Conservation (phyloP, 2,797 vertebrate genomes). For the Malurus splendens region DNA sequence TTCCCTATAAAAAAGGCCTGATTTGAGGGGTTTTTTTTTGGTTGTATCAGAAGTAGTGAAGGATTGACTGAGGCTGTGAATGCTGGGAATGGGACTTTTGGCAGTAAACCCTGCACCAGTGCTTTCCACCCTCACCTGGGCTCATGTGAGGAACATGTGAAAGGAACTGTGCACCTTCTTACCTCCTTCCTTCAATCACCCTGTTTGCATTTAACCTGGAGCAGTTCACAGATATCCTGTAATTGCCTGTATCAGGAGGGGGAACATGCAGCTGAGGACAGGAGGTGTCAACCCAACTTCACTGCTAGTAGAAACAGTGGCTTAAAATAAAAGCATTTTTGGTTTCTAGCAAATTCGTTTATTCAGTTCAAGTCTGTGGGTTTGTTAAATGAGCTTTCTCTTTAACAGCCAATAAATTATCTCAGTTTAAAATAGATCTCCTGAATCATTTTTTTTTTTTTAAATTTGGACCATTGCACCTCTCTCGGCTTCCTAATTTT, state of each 20-base stretch:
- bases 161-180: background rate
- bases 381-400: background rate
- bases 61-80: background rate
- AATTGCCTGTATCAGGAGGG: background rate
- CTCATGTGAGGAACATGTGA: background rate
- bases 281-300: background rate
- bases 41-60: background rate
- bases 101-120: background rate
- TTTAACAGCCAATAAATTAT: background rate
- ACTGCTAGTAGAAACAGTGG: background rate
- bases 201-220: background rate
- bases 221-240: background rate
- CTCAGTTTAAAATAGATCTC: background rate
- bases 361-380: background rate
- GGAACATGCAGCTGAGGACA: background rate
- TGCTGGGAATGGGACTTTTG: rapidly evolving
- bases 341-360: background rate
- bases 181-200: background rate
- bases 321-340: background rate
- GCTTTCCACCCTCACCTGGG: background rate
- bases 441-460: background rate
- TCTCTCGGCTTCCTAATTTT: background rate
- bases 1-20: background rate
- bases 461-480: background rate
- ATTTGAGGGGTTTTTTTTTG: background rate